These are phyloP conservation scores for Cantharis nigra DNA, from an alignment of 2,888 invertebrate species.

Conservation along the genomic window DNA sequence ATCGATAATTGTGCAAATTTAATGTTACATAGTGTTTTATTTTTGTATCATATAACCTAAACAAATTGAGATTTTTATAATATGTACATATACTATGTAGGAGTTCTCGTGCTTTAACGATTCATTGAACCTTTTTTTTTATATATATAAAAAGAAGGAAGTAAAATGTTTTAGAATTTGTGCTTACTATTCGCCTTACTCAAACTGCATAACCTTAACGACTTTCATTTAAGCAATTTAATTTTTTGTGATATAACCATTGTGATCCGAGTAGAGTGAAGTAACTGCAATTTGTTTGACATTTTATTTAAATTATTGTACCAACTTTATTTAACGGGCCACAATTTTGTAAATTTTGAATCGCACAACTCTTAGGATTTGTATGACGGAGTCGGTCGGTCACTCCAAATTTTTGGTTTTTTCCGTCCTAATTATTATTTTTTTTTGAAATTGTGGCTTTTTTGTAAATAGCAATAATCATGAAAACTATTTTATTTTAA, in stretches of 20 bases:
- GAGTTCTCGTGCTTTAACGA: background rate
- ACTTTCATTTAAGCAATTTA: conserved; percentile 1
- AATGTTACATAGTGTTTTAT: background rate
- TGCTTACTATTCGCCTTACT: conserved; percentile 20
- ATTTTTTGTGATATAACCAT: conserved; percentile 28
- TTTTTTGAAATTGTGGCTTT: background rate
- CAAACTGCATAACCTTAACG: conserved; percentile 9
- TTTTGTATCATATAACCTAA: background rate
- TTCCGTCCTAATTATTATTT: background rate
- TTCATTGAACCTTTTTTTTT: conserved; percentile 16
- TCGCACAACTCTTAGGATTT: background rate
- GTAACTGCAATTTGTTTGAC: conserved; percentile 19
- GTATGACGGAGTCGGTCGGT: background rate
- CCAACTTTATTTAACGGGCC: background rate
- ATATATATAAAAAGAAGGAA: background rate
- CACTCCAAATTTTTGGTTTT: background rate
- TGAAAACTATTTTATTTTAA: background rate
- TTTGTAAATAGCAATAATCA: background rate
- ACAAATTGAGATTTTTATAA: background rate
- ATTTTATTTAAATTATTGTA: background rate
- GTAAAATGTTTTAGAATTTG: conserved; percentile 18
- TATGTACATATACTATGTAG: background rate
- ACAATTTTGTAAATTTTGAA: background rate
- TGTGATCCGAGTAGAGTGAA: conserved; percentile 24
- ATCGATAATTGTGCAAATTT: background rate